phyloP scores from a whole-genome alignment of 2,797 vertebrate species.

The Capromys pilorides region DNA sequence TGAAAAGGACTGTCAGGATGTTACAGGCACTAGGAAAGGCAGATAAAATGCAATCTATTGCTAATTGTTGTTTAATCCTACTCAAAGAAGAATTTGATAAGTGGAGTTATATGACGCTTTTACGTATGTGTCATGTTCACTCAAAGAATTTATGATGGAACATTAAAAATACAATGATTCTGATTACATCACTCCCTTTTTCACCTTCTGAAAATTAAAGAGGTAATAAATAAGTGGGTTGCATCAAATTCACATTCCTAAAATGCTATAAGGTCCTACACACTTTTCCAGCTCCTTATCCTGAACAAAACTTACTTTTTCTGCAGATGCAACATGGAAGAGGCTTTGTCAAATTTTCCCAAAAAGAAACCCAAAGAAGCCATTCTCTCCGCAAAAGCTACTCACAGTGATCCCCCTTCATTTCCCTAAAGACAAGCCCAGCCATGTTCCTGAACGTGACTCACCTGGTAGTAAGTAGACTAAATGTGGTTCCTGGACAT shows the following conservation, averaged over 20 bases:
- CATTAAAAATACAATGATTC: background rate
- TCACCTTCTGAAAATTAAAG: slow-evolving; percentile 18
- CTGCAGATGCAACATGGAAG: background rate
- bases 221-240: background rate
- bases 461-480: background rate
- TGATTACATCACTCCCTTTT: background rate
- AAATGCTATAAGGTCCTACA: background rate
- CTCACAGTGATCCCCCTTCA: background rate
- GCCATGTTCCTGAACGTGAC: background rate
- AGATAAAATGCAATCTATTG: background rate
- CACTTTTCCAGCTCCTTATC: background rate
- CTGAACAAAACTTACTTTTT: background rate
- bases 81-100: slow-evolving; percentile 9
- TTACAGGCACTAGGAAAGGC: background rate
- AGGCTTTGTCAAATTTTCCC: background rate
- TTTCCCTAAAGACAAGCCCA: background rate
- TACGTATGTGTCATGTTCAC: background rate
- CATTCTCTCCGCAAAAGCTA: background rate
- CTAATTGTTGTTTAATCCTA: background rate
- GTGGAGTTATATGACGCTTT: background rate
- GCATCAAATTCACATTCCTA: background rate
- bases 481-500: background rate
- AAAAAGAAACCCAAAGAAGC: background rate
- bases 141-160: slow-evolving; percentile 11
- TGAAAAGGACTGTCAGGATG: background rate